Conservation (phyloP, 2,888 invertebrate genomes). For the Pterobdella sp. region DNA sequence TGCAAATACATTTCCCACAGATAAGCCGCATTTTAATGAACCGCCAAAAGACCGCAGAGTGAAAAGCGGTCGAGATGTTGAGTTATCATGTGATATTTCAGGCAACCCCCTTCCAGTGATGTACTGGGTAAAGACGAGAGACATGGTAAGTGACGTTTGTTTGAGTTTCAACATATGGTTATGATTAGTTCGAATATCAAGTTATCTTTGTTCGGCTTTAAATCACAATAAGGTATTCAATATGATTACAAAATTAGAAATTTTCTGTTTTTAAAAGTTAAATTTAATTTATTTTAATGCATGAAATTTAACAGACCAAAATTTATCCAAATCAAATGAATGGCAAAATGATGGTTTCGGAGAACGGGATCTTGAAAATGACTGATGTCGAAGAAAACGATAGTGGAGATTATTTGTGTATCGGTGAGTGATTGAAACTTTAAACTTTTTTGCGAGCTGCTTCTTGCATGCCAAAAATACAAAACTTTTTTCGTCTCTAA, state of each 20-base stretch:
- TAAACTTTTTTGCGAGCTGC: not conserved
- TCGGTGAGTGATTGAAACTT: slow-evolving; percentile 42
- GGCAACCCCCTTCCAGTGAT: slow-evolving; percentile 38
- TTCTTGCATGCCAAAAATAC: no score
- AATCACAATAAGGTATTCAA: no score
- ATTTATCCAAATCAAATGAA: slow-evolving; percentile 40
- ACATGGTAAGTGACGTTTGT: slow-evolving; percentile 28
- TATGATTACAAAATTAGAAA: no score
- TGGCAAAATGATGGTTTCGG: slow-evolving; percentile 77
- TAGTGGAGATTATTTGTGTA: slow-evolving; percentile 38
- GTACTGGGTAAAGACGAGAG: slow-evolving; percentile 37
- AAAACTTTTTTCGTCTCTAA: no score
- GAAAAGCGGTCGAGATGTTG: slow-evolving; percentile 34
- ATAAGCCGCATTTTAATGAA: slow-evolving; percentile 36
- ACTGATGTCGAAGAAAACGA: slow-evolving; percentile 35
- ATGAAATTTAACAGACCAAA: slow-evolving; percentile 54
- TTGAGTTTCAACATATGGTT: no score
- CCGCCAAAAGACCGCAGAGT: slow-evolving; percentile 37
- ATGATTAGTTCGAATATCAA: no score
- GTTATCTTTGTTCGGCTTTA: no score
- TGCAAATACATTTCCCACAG: no score
- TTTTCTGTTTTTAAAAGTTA: no score
- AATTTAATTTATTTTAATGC: no score
- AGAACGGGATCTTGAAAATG: slow-evolving; percentile 50
- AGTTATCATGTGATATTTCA: slow-evolving; percentile 36